A percentile compares a stretch with the other conserved stretches of the same genome.
phyloP scores from a whole-genome alignment of 2,797 vertebrate genomes.

The Coilia nasus region DNA sequence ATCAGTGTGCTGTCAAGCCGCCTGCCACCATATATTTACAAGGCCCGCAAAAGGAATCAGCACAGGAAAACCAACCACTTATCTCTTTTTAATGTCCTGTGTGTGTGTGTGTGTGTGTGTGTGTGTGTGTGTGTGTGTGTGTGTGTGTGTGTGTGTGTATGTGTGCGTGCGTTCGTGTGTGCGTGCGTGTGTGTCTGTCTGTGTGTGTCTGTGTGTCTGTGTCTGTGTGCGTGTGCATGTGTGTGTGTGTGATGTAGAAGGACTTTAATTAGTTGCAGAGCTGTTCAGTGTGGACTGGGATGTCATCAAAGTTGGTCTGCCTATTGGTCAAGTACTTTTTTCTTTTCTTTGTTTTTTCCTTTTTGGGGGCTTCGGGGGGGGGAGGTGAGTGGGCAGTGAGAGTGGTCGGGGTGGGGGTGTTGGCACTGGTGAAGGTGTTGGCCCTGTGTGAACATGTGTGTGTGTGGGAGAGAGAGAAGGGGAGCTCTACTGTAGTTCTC shows the following conservation, averaged over 20 bases:
- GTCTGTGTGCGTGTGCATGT: conserved; percentile 1
- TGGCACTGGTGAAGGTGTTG: no score
- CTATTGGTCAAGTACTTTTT: neutral
- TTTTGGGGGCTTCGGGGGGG: no score
- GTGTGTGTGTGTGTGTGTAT: neutral
- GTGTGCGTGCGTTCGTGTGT: no score
- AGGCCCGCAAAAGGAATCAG: conserved; percentile 25
- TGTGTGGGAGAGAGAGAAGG: neutral
- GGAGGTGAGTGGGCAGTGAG: neutral
- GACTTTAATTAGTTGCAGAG: conserved; percentile 29
- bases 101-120: conserved; percentile 2
- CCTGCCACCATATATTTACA: conserved; percentile 43
- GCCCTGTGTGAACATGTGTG: no score
- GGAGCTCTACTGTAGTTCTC: neutral
- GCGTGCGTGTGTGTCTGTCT: neutral
- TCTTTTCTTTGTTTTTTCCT: neutral
- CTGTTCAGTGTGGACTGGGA: neutral
- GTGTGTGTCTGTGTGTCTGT: neutral
- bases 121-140: neutral
- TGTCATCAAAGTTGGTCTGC: neutral
- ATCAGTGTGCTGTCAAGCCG: conserved; percentile 40
- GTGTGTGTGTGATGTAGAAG: no score
- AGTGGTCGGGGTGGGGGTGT: neutral
- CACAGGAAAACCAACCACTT: conserved; percentile 40
- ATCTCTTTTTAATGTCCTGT: conserved; percentile 34